Base-by-base conservation (phyloP, 2,113 vertebrate species). In the Myiagra hebetior region DNA sequence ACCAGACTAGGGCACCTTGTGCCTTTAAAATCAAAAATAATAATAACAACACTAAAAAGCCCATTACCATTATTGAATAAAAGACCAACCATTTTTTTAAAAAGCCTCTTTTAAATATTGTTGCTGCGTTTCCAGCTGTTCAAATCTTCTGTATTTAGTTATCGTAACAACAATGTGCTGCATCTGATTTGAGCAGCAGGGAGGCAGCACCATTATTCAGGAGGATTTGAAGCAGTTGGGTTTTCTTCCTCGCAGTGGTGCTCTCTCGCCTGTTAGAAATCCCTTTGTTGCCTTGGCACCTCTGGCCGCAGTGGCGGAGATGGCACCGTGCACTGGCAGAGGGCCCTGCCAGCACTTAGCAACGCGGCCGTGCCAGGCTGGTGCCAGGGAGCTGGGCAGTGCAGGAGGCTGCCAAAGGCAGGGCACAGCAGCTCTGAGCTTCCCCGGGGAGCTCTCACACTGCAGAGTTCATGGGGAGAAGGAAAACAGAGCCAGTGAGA, bases 121-220 rank as follows among this genome's bases (percentile, higher is more conserved):
- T 97, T 95, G 67, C 98, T 95, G 87, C 31, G 14, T 97, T 97
- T 98, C 98, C 98, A 98, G 98, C 98, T 98, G 97, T 97, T 98
- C 98, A 96, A 96, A 89, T 97, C 94, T 94, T 91, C 96, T 93
- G 95, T 97, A 96, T 98, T 98, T 98, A 97, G 97, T 98, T 95
- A 96, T 96, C 50, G 41, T 97, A 98, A 98, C 98, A 97, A 97
- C 97, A 96, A 92, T 97, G 96, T 97, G 95, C 96, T 62, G 88
- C 21, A 17, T 97, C 97, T 98, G 97, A 98, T 98, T 98, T 95
- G 97, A 97, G 96, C 98, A 95, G 97, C 78, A 1, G 98, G 97
- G 96, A 95, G 39, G 96, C 97, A 96, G 97, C 82, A 11, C 93
- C 95, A 69, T 97, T 97, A 91, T 97, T 97, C 96, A 86, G 90